A percentile compares a stretch with the other conserved stretches of the same genome.
These are phyloP conservation scores for Melanocharis versteri DNA, from an alignment of 2,113 vertebrate species.

Conservation along the genomic window DNA sequence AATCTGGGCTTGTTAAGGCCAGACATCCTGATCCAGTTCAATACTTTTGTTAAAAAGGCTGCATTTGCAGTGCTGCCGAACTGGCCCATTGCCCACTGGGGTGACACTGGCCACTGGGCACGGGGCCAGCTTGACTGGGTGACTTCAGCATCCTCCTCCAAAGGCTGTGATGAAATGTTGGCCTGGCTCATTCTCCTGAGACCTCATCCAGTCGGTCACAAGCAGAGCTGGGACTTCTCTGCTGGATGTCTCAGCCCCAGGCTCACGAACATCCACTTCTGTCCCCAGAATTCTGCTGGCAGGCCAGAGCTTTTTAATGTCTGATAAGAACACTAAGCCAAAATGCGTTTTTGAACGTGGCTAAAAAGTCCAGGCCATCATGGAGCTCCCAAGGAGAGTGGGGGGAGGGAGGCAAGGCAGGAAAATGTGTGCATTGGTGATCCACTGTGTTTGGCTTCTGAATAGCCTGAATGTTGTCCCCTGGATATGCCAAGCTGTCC, in stretches of 20 bases:
- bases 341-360: background rate
- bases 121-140: background rate
- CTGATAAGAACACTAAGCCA: background rate
- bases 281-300: background rate
- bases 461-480: background rate
- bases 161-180: background rate
- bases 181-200: background rate
- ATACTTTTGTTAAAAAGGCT: background rate
- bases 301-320: background rate
- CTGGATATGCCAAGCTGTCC: background rate
- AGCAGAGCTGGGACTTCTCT: background rate
- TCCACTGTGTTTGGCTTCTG: background rate
- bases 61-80: background rate
- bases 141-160: background rate
- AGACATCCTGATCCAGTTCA: background rate
- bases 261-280: background rate
- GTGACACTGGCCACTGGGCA: constrained; percentile 24
- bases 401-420: background rate
- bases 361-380: background rate
- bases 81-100: background rate
- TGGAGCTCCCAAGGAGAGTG: background rate
- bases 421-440: background rate
- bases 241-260: background rate
- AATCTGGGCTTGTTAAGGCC: background rate
- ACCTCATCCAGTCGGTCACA: background rate